Percentiles rank a stretch among this genome's conserved stretches.
Conservation (phyloP, 2,888 invertebrate genomes). For the Ganaspis brasiliensis region DNA sequence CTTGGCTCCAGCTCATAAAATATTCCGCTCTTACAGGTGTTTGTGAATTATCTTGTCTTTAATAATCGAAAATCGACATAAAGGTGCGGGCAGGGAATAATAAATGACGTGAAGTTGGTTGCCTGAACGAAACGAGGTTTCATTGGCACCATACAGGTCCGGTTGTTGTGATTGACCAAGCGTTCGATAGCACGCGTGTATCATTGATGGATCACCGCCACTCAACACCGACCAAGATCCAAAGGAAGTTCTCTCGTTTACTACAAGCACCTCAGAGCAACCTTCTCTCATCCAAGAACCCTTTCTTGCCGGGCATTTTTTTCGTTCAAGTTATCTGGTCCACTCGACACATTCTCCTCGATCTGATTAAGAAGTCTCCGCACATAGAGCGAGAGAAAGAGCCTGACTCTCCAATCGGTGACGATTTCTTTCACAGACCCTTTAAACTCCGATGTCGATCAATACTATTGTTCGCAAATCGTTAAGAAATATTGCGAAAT, state of each 20-base stretch:
- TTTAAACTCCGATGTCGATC: constrained; percentile 26
- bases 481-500: constrained; percentile 18
- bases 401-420: constrained; percentile 17
- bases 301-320: constrained; percentile 49
- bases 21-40: constrained; percentile 13
- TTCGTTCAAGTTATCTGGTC: constrained; percentile 49
- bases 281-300: constrained; percentile 56
- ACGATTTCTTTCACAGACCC: constrained; percentile 20
- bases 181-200: constrained; percentile 47
- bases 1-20: background rate
- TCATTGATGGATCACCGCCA: constrained; percentile 63
- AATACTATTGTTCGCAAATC: constrained; percentile 19
- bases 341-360: constrained; percentile 53
- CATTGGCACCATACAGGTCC: constrained; percentile 24
- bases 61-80: constrained; percentile 10
- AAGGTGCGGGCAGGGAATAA: constrained; percentile 14
- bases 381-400: constrained; percentile 42
- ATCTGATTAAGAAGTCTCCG: constrained; percentile 59
- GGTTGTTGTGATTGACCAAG: constrained; percentile 25
- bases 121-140: background rate
- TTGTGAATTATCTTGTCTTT: constrained; percentile 27
- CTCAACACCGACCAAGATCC: constrained; percentile 52
- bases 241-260: constrained; percentile 50
- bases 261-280: constrained; percentile 47
- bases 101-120: constrained; percentile 11